Base-by-base conservation (phyloP, 1,140 invertebrate genomes). In the Drosophila dunni region DNA sequence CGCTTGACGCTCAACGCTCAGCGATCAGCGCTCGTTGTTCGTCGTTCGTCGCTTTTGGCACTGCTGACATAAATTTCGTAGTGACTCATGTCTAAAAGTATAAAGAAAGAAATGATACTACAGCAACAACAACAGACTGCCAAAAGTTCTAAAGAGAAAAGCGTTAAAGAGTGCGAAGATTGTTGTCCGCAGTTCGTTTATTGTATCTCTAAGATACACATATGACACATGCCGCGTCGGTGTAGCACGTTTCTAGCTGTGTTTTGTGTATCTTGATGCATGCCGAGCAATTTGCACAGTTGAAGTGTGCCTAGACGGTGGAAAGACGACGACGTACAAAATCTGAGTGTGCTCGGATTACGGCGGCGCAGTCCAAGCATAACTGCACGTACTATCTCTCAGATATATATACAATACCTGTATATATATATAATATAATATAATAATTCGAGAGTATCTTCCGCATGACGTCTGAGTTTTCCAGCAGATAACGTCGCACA, bases 301-400 rank as follows among this genome's bases (percentile, higher is more conserved):
- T 88, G 84, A 88, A 88, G 84, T 88, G 84, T 88, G 84, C 84
- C 80, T 89, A 88, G 84, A 80, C 80, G 83, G 84, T 88, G 84
- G 81, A 81, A 79, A 81, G 75, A 72, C 68, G 69, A 88, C 83
- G 84, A 88, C 83, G 24, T 6, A 29, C 24, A 88, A 75, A 63
- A 69, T 58, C 54, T 38, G 15, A 38, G 51, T 54, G 63, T 69
- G 63, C 76, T 85, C 84, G 68, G 80, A 80, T 89, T 89, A 83
- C 83, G 58, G 36, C 61, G 44, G 45, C 48, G 50, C 71, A 78
- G 75, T 60, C 75, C 78, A 89, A 89, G 84, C 84, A 89, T 89
- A 84, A 89, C 84, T 89, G 64, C 84, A 89, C 85, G 84, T 89
- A 86, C 64, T 50, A 85, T 88, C 86, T 62, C 15, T 13, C 24